A percentile compares a stretch with the other conserved stretches of the same genome.
Evolutionary conservation across 30 jellyfish, hydroid and myxozoan species (phyloP).

Genomic region (Haliclystus octoradiatus): DNA sequence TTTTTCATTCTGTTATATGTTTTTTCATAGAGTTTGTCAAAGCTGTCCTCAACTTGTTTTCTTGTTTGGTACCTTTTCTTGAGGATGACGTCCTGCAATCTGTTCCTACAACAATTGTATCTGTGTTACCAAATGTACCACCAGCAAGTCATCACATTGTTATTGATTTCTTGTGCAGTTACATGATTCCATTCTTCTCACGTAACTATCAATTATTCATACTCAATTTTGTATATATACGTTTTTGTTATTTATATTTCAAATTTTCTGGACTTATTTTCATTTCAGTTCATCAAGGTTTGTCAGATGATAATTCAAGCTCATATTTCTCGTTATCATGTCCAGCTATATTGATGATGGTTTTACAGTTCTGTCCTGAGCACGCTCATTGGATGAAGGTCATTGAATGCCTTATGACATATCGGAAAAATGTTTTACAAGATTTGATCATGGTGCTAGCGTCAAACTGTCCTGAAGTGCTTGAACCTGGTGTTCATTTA

Average conservation of each 20-base stretch:
- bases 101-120: conserved; percentile 41
- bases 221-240: too few species aligned
- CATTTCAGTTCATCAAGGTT: too few species aligned
- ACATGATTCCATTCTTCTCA: conserved; percentile 48
- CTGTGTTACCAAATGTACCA: conserved; percentile 21
- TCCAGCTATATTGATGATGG: conserved; percentile 39
- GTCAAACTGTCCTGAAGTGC: conserved; percentile 47
- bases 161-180: conserved; percentile 34
- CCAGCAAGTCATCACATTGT: conserved; percentile 14
- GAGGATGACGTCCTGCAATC: conserved; percentile 15
- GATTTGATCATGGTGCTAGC: conserved; percentile 72
- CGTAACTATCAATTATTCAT: conserved; percentile 14
- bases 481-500: conserved; percentile 67
- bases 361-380: conserved; percentile 49
- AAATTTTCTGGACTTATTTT: too few species aligned
- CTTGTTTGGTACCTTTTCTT: conserved; percentile 66
- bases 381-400: conserved; percentile 33
- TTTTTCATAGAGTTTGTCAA: conserved; percentile 19
- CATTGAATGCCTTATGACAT: conserved; percentile 65
- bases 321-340: too few species aligned
- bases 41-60: conserved; percentile 33
- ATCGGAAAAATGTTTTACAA: conserved; percentile 40
- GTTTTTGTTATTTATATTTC: too few species aligned
- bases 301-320: too few species aligned
- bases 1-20: background rate